These are phyloP conservation scores for Melanotus villosus DNA, from an alignment of 2,888 invertebrate genomes.

Conservation along the genomic window DNA sequence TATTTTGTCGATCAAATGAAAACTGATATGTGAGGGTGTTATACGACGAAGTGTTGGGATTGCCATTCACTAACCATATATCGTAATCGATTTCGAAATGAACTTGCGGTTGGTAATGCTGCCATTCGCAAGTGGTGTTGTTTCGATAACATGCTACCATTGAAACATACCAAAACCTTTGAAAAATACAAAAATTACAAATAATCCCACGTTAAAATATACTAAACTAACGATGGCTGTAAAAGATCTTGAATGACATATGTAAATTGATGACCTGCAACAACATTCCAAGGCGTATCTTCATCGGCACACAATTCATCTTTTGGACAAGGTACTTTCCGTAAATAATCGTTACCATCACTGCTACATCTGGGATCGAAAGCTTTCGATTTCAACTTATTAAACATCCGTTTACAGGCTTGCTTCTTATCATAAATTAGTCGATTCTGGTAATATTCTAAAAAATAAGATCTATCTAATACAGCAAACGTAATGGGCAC, in stretches of 20 bases:
- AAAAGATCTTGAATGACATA: slow-evolving; percentile 91
- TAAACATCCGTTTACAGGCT: slow-evolving; percentile 91
- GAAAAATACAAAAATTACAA: background rate
- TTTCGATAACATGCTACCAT: slow-evolving; percentile 93
- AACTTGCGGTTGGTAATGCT: slow-evolving; percentile 74
- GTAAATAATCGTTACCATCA: slow-evolving; percentile 83
- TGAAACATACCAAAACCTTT: slow-evolving; percentile 94
- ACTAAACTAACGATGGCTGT: slow-evolving; percentile 82
- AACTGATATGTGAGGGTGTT: slow-evolving; percentile 95
- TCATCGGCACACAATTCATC: slow-evolving; percentile 88
- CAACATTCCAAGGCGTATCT: slow-evolving; percentile 86
- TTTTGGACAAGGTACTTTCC: slow-evolving; percentile 87
- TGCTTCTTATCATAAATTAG: slow-evolving; percentile 75
- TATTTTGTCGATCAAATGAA: slow-evolving; percentile 95
- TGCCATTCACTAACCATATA: slow-evolving; percentile 96
- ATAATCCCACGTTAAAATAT: background rate
- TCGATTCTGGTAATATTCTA: slow-evolving; percentile 91
- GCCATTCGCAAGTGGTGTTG: slow-evolving; percentile 86
- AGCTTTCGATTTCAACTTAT: slow-evolving; percentile 84
- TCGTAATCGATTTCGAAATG: slow-evolving; percentile 81
- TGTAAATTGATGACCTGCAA: slow-evolving; percentile 93
- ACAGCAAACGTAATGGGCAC: slow-evolving; percentile 89
- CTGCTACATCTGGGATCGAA: slow-evolving; percentile 89
- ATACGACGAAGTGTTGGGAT: slow-evolving; percentile 89
- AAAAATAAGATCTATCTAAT: slow-evolving; percentile 88